Conservation (phyloP, 2,113 vertebrate species). For the Eudyptes chrysolophus region DNA sequence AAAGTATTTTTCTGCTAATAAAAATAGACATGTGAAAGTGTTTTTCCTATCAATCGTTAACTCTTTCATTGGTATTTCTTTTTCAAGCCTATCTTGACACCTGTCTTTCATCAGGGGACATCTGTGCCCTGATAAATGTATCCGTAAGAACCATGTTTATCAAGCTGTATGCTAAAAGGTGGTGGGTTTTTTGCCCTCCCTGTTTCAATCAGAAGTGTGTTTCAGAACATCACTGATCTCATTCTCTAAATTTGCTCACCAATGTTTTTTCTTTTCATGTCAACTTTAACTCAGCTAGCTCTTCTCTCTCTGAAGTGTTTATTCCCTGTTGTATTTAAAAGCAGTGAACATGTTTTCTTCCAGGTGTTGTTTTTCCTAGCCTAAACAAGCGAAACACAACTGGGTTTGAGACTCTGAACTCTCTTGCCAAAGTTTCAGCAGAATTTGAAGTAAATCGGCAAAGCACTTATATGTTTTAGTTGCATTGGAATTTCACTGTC, state of each 20-base stretch:
- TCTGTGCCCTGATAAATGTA: not conserved
- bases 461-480: not conserved
- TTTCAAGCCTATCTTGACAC: not conserved
- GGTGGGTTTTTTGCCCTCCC: not conserved
- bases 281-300: not conserved
- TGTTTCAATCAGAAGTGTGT: not conserved
- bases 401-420: not conserved
- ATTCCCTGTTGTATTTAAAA: slow-evolving; percentile 25
- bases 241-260: not conserved
- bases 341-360: not conserved
- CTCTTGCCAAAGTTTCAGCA: not conserved
- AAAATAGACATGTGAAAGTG: not conserved
- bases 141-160: not conserved
- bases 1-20: not conserved
- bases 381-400: not conserved
- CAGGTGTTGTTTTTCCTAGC: not conserved
- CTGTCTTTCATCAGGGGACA: not conserved
- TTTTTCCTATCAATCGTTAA: not conserved
- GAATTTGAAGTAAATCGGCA: not conserved
- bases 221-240: not conserved
- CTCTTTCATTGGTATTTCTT: not conserved
- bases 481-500: not conserved
- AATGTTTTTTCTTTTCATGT: not conserved
- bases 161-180: not conserved
- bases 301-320: not conserved